Conservation (phyloP, 1,140 invertebrate species). For the Dinoponera quadriceps region DNA sequence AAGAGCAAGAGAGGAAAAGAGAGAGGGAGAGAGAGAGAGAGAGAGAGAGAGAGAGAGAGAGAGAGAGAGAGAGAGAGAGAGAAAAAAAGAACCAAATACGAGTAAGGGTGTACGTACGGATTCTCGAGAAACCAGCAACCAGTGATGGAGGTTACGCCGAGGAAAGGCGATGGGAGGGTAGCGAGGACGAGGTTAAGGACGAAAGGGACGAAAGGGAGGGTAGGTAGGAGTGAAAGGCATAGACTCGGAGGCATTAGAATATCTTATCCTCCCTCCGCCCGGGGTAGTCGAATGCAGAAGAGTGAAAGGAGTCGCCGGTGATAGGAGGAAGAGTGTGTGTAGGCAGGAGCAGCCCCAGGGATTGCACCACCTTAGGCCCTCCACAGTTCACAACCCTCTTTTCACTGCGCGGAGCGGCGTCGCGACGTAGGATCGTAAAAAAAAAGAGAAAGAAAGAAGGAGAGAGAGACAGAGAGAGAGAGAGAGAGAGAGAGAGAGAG, state of each 20-base stretch:
- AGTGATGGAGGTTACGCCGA: constrained; percentile 29
- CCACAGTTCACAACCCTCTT: constrained; percentile 68
- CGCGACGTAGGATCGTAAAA: constrained; percentile 35
- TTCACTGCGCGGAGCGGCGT: constrained; percentile 65
- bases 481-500: not conserved
- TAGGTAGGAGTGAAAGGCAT: constrained; percentile 55
- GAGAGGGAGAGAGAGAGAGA: not conserved
- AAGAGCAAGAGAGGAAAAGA: constrained; percentile 38
- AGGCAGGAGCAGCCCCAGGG: constrained; percentile 67
- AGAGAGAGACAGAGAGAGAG: not conserved
- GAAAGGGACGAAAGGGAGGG: constrained; percentile 22
- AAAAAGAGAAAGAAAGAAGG: constrained; percentile 18
- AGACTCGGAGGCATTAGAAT: constrained; percentile 77
- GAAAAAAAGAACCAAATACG: not conserved
- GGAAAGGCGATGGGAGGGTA: constrained; percentile 26
- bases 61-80: not conserved
- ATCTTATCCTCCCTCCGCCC: constrained; percentile 73
- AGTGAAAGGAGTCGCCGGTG: constrained; percentile 74
- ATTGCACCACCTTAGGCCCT: constrained; percentile 71
- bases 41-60: constrained; percentile 38
- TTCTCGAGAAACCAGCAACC: constrained; percentile 34
- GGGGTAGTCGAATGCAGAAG: constrained; percentile 68
- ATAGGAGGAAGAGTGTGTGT: constrained; percentile 47
- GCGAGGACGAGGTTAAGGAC: constrained; percentile 53
- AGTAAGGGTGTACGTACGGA: constrained; percentile 14